Base-by-base conservation (phyloP, 2,888 invertebrate genomes). In the Drosophila kambysellisi region DNA sequence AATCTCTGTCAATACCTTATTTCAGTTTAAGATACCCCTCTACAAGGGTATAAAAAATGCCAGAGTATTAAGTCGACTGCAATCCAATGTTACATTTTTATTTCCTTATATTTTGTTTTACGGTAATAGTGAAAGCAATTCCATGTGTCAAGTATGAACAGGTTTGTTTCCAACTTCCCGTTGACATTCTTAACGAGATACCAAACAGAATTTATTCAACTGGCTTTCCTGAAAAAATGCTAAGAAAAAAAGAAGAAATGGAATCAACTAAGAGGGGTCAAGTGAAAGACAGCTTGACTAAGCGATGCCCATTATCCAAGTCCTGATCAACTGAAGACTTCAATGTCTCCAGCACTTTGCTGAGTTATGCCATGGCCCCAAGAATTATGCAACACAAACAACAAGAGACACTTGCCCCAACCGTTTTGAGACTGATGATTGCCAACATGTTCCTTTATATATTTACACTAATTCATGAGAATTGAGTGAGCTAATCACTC, bases 181-280 rank as follows among this genome's bases (percentile, higher is more conserved):
- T 52, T 35, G 35, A 30, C 17, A 20, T 33, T 53, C 33, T 15
- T 53, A 53, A 53, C 33, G 52, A 53, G 52, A 35, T 53, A 33
- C 20, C 20, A 35, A 53, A 33, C 33, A 52, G 15, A 52, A 20
- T 52, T 32, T 25, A 15, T 46, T 25, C 25, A 46, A 4, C 46
- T 25, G 46, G 8, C 8, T 25, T 25, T 43, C 20, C 46, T 25
- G 15, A 15, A 25, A 46, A 46, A 46, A 15, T 25, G 25, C 4
- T 4, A 15, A 1, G 4, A 46, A 15, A 46, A 43, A 1, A 11
- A n/a, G 20, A 43, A 9, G n/a, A 4, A 46, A 8, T 4, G 15
- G 25, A 25, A 15, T 46, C 8, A 25, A 46, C 25, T 25, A 46
- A 46, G 25, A 46, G 15, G 15, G 25, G 25, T 25, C 46, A 8